phyloP scores from a whole-genome alignment of 2,888 invertebrate species.

The Trachelus stipa region DNA sequence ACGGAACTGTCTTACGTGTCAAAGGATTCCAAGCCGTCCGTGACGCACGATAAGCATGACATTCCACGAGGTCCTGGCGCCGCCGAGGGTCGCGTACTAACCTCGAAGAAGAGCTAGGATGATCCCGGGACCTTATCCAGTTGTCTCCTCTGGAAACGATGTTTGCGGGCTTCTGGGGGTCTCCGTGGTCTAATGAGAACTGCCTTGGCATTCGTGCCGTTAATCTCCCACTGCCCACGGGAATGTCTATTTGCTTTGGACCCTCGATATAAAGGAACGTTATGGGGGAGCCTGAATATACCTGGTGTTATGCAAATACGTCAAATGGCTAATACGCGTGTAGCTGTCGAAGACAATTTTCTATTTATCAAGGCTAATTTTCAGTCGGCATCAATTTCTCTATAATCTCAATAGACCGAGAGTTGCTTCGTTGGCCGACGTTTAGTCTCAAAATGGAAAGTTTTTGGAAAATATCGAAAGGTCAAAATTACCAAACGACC shows the following conservation, averaged over 20 bases:
- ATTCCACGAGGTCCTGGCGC: conserved; percentile 8
- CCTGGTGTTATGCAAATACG: too few relatives aligned
- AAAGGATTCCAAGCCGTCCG: conserved; percentile 3
- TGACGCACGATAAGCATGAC: conserved; percentile 15
- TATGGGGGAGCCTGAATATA: too few relatives aligned
- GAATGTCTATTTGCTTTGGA: conserved; percentile 21
- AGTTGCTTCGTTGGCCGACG: too few relatives aligned
- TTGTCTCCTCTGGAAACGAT: not conserved
- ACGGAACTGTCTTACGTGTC: conserved; percentile 10
- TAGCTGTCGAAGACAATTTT: too few relatives aligned
- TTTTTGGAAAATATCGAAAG: too few relatives aligned
- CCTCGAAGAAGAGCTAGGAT: conserved; percentile 15
- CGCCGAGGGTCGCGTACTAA: conserved; percentile 13
- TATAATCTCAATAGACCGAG: too few relatives aligned
- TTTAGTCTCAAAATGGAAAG: too few relatives aligned
- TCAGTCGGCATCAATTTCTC: too few relatives aligned
- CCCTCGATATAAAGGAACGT: conserved; percentile 17
- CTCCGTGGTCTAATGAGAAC: conserved; percentile 16
- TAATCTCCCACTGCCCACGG: conserved; percentile 19
- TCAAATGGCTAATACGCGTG: too few relatives aligned
- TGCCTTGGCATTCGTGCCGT: conserved; percentile 18
- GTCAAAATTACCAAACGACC: too few relatives aligned
- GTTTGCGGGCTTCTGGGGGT: not conserved
- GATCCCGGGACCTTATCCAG: not conserved
- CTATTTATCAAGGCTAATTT: too few relatives aligned